Evolutionary conservation across 1,140 invertebrate genomes (phyloP).

Genomic region (Scaptomyza pallida): DNA sequence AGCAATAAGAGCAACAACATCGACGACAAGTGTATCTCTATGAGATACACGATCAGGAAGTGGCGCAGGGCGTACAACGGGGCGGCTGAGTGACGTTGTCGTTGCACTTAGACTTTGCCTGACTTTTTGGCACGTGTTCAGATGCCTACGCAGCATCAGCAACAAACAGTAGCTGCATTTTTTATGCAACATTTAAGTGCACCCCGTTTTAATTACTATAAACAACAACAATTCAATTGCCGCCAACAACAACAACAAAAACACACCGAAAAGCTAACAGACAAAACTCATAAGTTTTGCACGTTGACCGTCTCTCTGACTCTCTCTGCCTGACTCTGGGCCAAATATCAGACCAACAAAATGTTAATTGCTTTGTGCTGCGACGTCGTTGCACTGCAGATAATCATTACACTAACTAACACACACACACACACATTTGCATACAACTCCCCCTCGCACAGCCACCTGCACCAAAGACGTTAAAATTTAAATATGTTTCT

Average conservation of each 20-base stretch:
- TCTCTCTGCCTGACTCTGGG: conserved; percentile 22
- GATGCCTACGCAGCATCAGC: conserved; percentile 49
- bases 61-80: conserved; percentile 46
- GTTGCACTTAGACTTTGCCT: conserved; percentile 63
- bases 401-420: conserved; percentile 27
- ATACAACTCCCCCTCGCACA: background rate
- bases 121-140: conserved; percentile 76
- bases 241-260: conserved; percentile 38
- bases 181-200: conserved; percentile 81
- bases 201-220: conserved; percentile 74
- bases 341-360: conserved; percentile 65
- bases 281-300: conserved; percentile 47
- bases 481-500: conserved; percentile 27
- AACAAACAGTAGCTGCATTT: conserved; percentile 46
- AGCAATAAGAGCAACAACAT: conserved; percentile 5
- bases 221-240: conserved; percentile 68
- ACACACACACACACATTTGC: background rate
- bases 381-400: conserved; percentile 30
- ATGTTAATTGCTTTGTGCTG: conserved; percentile 76
- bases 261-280: conserved; percentile 40
- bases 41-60: conserved; percentile 41
- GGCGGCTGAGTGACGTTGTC: conserved; percentile 68
- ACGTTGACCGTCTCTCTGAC: conserved; percentile 14
- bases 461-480: conserved; percentile 15
- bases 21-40: conserved; percentile 50